Evolutionary conservation across 2,113 vertebrate species (phyloP), one percentile per base, ranked within the genome.

Genomic region (Notothenia rossii): DNA sequence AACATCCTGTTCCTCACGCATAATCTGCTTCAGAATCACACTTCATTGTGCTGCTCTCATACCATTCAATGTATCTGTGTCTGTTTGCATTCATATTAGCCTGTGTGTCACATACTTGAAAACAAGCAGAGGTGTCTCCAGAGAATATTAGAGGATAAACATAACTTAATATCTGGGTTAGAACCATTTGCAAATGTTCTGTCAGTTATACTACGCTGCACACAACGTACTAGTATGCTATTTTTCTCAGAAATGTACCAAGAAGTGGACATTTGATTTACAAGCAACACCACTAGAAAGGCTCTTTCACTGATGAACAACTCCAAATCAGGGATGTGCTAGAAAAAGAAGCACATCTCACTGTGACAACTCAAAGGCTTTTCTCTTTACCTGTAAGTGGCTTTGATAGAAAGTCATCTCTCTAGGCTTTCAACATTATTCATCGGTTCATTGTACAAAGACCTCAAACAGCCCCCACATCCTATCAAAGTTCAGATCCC

Each of bases 1-100:
- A 71, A 79, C 87, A 87, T 90, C 84, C 78, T 85, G 86, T 90
- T 92, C 91, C 82, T 93, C 83, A 92, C 91, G 92, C 91, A 80
- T 87, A 84, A 87, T 91, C 89, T 90, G 84, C 71, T 56, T 77
- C 90, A 72, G 20, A 81, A 79, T 91, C 88, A 91, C 84, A 91
- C 87, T 86, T 91, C 65, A 65, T 77, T 83, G 85, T 78, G 84
- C 65, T 40, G 64, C 50, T 72, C 72, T 83, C 55, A 46, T 84
- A 72, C 20, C 33, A 90, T 82, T 62, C 46, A 75, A 76, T 86
- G 76, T 66, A 75, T 83, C 58, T 10, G 66, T 45, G 48, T 62
- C 33, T 79, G 70, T 83, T 82, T 74, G 79, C 75, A 50, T 77
- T 68, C 10, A 45, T 80, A 51, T 40, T 46, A 50, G 64, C 45